Percentiles rank a stretch among this genome's conserved stretches.
phyloP scores from a whole-genome alignment of 1,140 invertebrate species.

The Drosophila ohnishii region DNA sequence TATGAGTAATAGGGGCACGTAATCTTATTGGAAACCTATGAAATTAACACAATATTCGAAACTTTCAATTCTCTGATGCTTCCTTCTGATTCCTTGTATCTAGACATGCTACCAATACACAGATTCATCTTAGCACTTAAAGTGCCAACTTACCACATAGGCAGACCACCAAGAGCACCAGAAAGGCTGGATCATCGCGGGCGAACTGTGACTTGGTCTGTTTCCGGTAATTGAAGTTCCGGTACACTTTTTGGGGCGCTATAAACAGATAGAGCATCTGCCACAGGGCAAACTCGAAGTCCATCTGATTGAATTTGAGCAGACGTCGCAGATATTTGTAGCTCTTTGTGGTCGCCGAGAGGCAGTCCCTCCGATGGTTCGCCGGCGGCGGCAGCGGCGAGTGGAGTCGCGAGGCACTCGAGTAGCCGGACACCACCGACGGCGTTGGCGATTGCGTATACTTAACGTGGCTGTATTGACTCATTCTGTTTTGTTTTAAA shows the following conservation, averaged over 20 bases:
- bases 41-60: background rate
- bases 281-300: slow-evolving; percentile 99
- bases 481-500: slow-evolving; percentile 61
- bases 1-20: background rate
- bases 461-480: slow-evolving; percentile 85
- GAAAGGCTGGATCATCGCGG: slow-evolving; percentile 99
- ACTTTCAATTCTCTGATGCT: background rate
- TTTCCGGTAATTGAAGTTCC: slow-evolving; percentile 99
- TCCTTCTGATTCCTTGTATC: background rate
- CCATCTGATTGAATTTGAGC: slow-evolving; percentile 98
- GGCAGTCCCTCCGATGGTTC: slow-evolving; percentile 88
- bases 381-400: slow-evolving; percentile 85
- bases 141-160: slow-evolving; percentile 88
- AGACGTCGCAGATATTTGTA: slow-evolving; percentile 96
- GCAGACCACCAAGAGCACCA: slow-evolving; percentile 95
- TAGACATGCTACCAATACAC: background rate
- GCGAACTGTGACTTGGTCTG: slow-evolving; percentile 99
- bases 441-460: slow-evolving; percentile 87
- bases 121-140: background rate
- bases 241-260: slow-evolving; percentile 98
- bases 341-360: slow-evolving; percentile 94
- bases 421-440: slow-evolving; percentile 82
- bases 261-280: slow-evolving; percentile 99
- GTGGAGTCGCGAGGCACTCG: slow-evolving; percentile 83
- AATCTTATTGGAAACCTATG: slow-evolving; percentile 16